Evolutionary conservation across 2,797 vertebrate genomes (phyloP), one percentile per base, ranked within the genome.

Genomic region (Pseudomugil tenellus): DNA sequence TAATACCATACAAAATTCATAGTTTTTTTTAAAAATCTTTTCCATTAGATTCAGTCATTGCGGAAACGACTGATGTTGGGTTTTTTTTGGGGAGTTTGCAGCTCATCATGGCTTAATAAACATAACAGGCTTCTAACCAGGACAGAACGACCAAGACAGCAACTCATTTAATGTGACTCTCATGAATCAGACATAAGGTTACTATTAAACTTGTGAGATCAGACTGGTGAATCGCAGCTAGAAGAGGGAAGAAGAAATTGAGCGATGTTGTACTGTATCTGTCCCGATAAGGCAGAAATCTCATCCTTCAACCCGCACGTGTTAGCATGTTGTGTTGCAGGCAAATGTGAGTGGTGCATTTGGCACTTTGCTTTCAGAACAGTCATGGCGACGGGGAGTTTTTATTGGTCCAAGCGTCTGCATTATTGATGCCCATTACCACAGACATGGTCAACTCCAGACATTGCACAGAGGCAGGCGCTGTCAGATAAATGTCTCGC

Each of bases 351-450:
- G 64, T 3, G 71, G 76, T 56, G 72, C 74, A 63, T 54, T 31
- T 55, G 75, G 67, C 43, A 31, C 56, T 31, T 61, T 1, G 25
- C 63, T 80, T 72, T n/a, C 72, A 77, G 76, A 65, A 83, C 77
- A 84, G 31, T 54, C 67, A 28, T 52, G 81, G 83, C 55, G 64
- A 72, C 77, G 68, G 63, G 58, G 77, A 86, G 81, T 70, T 91
- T 89, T 89, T 84, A 87, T 89, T 76, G 67, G 77, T 84, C 78
- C 58, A 65, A 63, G 74, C 66, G 75, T 86, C 80, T 91, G 84
- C 87, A 92, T 92, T 92, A 92, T 91, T 92, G 91, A 92, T 92
- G 86, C 84, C 89, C 86, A 90, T 92, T 91, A 91, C 82, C 80
- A 72, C 81, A 85, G 85, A 86, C 86, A 72, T 77, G 87, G 90